Evolutionary conservation across 2,797 vertebrate species (phyloP).

Genomic region (Antrozous pallidus): DNA sequence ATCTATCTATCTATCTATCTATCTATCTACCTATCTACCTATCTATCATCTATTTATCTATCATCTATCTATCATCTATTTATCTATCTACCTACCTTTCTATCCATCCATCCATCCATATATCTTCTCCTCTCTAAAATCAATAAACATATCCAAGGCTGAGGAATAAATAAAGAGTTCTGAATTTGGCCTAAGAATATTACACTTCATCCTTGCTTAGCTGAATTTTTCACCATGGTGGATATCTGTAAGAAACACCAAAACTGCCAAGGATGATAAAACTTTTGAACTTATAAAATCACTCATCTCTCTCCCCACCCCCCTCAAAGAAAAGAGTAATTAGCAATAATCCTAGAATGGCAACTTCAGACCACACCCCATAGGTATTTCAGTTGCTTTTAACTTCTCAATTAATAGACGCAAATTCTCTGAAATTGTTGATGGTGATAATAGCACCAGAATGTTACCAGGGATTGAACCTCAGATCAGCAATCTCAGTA

Average conservation of each 20-base stretch:
- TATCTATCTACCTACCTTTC: no score
- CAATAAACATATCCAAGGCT: no score
- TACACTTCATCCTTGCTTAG: neutral
- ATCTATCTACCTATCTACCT: no score
- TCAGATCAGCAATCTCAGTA: neutral
- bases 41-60: no score
- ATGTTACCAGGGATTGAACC: neutral
- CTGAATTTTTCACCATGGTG: neutral
- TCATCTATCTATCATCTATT: no score
- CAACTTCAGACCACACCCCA: neutral
- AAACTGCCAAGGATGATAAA: neutral
- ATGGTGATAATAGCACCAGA: neutral
- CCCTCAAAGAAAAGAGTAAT: neutral
- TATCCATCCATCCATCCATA: no score
- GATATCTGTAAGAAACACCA: neutral
- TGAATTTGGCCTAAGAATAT: neutral
- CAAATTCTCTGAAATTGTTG: neutral
- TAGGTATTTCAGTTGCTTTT: neutral
- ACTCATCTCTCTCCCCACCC: neutral
- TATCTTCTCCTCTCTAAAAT: no score
- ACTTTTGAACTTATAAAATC: neutral
- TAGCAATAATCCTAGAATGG: neutral
- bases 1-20: no score
- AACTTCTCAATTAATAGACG: neutral
- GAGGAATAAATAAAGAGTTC: neutral